These are phyloP conservation scores for Myotis lucifugus DNA, from an alignment of 2,113 vertebrate species.

Conservation along the genomic window DNA sequence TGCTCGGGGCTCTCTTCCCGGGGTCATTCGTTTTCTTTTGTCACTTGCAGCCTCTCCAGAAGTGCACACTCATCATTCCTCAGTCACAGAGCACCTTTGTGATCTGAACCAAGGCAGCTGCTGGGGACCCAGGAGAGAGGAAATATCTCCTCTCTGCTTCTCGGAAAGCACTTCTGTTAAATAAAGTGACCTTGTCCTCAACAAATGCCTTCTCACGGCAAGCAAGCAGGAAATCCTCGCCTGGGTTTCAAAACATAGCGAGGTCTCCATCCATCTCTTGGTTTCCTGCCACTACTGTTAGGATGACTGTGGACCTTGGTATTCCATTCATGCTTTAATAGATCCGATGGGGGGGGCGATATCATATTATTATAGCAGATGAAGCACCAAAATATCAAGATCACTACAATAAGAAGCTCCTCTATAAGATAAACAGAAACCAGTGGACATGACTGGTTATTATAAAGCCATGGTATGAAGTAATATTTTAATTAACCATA, in stretches of 20 bases:
- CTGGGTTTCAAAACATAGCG: background rate
- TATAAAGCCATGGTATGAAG: background rate
- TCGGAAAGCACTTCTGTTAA: slow-evolving; percentile 55
- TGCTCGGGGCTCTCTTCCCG: background rate
- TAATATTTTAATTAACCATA: background rate
- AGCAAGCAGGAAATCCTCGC: background rate
- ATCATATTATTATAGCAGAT: background rate
- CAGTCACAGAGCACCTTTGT: slow-evolving; percentile 55
- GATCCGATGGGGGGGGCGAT: background rate
- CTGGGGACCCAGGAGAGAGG: background rate
- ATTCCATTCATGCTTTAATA: background rate
- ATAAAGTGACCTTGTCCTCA: background rate
- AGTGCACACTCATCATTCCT: slow-evolving; percentile 17
- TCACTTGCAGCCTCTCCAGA: background rate
- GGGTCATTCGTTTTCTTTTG: slow-evolving; percentile 36
- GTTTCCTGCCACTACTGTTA: background rate
- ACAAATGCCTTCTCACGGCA: slow-evolving; percentile 25
- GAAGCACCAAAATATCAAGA: background rate
- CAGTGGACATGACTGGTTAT: background rate
- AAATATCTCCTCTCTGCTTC: background rate
- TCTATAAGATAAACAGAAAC: background rate
- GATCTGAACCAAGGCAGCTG: slow-evolving; percentile 14
- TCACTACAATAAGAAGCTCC: background rate
- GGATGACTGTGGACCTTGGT: background rate
- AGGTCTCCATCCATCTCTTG: background rate